These are phyloP conservation scores for Oreochromis grahami DNA, from an alignment of 2,797 vertebrate species.

Conservation along the genomic window DNA sequence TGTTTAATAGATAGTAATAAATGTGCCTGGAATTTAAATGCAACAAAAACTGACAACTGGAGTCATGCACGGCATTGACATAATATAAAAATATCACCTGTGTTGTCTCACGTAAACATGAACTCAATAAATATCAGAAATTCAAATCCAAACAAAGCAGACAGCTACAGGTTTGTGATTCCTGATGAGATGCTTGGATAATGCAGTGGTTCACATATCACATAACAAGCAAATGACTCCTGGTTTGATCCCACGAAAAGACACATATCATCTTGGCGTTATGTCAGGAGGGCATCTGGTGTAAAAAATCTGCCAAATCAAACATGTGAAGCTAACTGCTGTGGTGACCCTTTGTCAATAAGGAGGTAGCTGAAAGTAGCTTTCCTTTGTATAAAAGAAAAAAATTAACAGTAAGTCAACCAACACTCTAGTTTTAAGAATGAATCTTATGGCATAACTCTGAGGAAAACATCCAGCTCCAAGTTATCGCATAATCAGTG, in stretches of 20 bases:
- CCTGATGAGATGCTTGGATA: neutral
- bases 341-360: rapidly evolving
- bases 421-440: rapidly evolving
- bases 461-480: neutral
- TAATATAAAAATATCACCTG: neutral
- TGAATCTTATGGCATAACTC: neutral
- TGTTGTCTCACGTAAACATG: neutral
- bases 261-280: neutral
- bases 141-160: neutral
- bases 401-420: neutral
- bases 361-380: neutral
- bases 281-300: neutral
- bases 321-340: neutral
- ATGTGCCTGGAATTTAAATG: neutral
- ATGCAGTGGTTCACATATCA: neutral
- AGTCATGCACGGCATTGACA: neutral
- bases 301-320: neutral
- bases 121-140: neutral
- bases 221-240: neutral
- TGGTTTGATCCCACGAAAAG: neutral
- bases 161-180: neutral
- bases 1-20: neutral
- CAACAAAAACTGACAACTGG: neutral
- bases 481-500: neutral
- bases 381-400: neutral